Conservation (phyloP, 1,140 invertebrate genomes). For the Carposina sasakii region DNA sequence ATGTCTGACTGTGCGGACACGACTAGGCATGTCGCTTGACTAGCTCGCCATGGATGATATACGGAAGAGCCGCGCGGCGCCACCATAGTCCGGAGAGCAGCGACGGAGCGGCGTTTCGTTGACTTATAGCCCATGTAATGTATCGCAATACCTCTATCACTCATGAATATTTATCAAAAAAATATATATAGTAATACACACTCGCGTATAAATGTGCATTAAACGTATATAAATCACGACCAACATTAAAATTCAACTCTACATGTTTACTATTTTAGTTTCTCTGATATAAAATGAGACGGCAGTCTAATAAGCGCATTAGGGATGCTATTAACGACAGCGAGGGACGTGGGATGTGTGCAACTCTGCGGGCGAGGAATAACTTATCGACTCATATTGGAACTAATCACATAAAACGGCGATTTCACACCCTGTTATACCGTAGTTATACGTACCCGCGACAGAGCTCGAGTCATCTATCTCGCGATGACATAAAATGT, state of each 20-base stretch:
- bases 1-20: constrained; percentile 46
- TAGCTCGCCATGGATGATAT: constrained; percentile 42
- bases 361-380: constrained; percentile 42
- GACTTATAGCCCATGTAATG: constrained; percentile 64
- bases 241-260: constrained; percentile 49
- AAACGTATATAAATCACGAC: constrained; percentile 60
- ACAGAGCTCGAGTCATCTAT: too few relatives aligned
- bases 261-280: constrained; percentile 60
- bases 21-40: constrained; percentile 55
- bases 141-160: constrained; percentile 65
- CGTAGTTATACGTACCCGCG: too few relatives aligned
- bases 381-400: constrained; percentile 25
- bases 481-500: too few relatives aligned
- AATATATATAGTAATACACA: constrained; percentile 53
- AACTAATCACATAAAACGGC: constrained; percentile 24
- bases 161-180: constrained; percentile 70
- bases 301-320: constrained; percentile 53
- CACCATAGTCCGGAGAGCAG: constrained; percentile 17
- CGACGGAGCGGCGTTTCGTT: constrained; percentile 46
- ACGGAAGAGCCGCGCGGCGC: constrained; percentile 35
- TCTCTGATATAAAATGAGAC: constrained; percentile 49
- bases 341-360: constrained; percentile 33
- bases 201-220: constrained; percentile 30
- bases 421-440: constrained; percentile 29
- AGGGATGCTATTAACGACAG: constrained; percentile 44